Percentiles rank a stretch among this genome's conserved stretches.
These are phyloP conservation scores for Charaxes varanes DNA, from an alignment of 1,140 invertebrate species.

Conservation along the genomic window DNA sequence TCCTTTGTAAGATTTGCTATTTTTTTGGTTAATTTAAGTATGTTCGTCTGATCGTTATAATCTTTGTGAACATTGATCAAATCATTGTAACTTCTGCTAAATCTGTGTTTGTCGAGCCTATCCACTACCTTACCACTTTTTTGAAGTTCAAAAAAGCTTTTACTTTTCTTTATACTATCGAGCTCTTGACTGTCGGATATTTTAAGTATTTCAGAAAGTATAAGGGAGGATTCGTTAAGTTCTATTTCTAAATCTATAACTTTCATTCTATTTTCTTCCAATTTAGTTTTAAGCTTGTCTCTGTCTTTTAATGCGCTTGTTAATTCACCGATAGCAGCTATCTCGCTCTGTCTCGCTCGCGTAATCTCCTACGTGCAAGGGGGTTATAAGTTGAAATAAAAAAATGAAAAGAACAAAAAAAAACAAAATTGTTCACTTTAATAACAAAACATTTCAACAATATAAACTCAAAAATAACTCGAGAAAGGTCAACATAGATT, in stretches of 20 bases:
- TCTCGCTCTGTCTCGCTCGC: slow-evolving; percentile 49
- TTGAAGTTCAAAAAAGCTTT: slow-evolving; percentile 63
- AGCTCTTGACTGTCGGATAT: slow-evolving; percentile 56
- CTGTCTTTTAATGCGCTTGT: slow-evolving; percentile 44
- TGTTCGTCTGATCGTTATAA: slow-evolving; percentile 32
- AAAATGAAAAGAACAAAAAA: slow-evolving; percentile 44
- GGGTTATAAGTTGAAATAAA: slow-evolving; percentile 49
- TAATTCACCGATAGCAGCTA: slow-evolving; percentile 50
- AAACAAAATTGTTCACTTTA: slow-evolving; percentile 45
- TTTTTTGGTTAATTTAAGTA: slow-evolving; percentile 54
- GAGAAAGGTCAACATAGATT: slow-evolving; percentile 56
- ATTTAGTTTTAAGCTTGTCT: slow-evolving; percentile 50
- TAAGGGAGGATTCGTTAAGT: slow-evolving; percentile 61
- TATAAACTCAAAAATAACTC: slow-evolving; percentile 62
- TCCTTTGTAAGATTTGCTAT: slow-evolving; percentile 67
- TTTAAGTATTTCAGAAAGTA: slow-evolving; percentile 60
- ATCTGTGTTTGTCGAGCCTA: slow-evolving; percentile 58
- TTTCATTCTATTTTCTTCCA: slow-evolving; percentile 60
- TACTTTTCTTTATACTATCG: slow-evolving; percentile 53
- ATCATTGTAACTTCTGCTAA: slow-evolving; percentile 56
- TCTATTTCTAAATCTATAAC: slow-evolving; percentile 67
- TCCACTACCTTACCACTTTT: slow-evolving; percentile 70
- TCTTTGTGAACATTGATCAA: slow-evolving; percentile 36
- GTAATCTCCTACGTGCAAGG: slow-evolving; percentile 46
- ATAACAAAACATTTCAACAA: slow-evolving; percentile 60